Percentiles rank a stretch among this genome's conserved stretches.
Evolutionary conservation across 2,113 vertebrate species (phyloP).

Genomic region (Dromiciops gliroides): DNA sequence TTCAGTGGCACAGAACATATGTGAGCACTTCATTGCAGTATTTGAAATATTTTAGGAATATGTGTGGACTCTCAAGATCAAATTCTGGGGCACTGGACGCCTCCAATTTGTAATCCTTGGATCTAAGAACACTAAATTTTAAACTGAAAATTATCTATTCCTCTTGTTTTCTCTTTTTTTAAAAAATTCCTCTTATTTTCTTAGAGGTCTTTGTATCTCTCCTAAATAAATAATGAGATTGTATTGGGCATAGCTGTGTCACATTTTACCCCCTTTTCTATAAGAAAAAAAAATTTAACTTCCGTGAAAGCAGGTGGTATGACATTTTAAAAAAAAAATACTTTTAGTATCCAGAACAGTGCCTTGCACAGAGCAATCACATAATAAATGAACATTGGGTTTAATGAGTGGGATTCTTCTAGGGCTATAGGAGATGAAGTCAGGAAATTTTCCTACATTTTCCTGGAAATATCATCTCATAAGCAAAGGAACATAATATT

Average conservation of each 20-base stretch:
- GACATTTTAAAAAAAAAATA: not conserved
- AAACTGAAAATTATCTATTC: not conserved
- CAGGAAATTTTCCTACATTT: not conserved
- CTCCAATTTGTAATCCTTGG: not conserved
- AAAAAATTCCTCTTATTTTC: not conserved
- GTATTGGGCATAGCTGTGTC: not conserved
- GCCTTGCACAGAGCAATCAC: not conserved
- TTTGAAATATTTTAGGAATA: not conserved
- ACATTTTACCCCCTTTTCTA: not conserved
- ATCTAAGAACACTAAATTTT: not conserved
- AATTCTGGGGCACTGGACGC: no score
- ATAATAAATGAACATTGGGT: not conserved
- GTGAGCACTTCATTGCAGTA: not conserved
- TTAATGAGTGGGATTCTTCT: not conserved
- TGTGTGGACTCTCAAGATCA: no score
- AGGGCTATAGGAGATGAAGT: not conserved
- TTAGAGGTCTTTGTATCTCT: not conserved
- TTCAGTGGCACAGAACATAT: not conserved
- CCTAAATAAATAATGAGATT: not conserved
- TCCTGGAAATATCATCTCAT: no score
- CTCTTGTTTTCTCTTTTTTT: not conserved
- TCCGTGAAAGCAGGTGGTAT: not conserved
- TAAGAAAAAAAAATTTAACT: not conserved
- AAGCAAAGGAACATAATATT: not conserved
- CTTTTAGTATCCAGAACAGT: not conserved